Evolutionary conservation across 2,888 invertebrate genomes (phyloP), one percentile per base, ranked within the genome.

Genomic region (Synergus laeviventris): DNA sequence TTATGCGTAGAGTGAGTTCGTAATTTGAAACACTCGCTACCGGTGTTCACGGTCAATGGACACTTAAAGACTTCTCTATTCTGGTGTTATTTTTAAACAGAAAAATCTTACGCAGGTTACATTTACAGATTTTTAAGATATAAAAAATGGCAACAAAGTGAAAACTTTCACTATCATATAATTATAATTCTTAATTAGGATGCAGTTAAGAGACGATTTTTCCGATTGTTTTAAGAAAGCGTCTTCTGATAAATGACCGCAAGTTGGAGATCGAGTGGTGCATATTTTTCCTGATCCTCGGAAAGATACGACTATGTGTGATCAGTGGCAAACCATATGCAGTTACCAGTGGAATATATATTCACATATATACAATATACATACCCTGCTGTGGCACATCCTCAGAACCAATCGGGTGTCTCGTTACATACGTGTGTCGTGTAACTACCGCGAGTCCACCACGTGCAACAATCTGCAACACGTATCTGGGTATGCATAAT

Each of bases 401-500:
- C 38, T 59, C 56, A 60, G 64, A 59, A 74, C 77, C 85, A 86
- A 86, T 86, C 85, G 84, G 81, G 81, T 82, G 83, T 87, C 84
- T 86, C 84, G 86, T 86, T 87, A 84, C 85, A 86, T 84, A 86
- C 86, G 85, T 86, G 85, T 86, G 83, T 84, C 81, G 80, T 83
- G 81, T 84, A 84, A 84, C 82, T 84, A 84, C 80, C 77, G 83
- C 81, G 81, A 77, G 78, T 76, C 78, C 82, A 76, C 83, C 84
- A 85, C 85, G 85, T 86, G 86, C 84, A 86, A 85, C 86, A 87
- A 88, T 88, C 87, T 87, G 82, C 84, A 82, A 87, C 85, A 85
- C 85, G 86, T 87, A 88, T 87, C 82, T 75, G 84, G 84, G 86
- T 85, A 87, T 88, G 87, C 87, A 88, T 87, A 87, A 88, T 87